Percentiles rank a stretch among this genome's conserved stretches.
phyloP scores from a whole-genome alignment of 2,888 invertebrate genomes.

The Andrena trimmerana region DNA sequence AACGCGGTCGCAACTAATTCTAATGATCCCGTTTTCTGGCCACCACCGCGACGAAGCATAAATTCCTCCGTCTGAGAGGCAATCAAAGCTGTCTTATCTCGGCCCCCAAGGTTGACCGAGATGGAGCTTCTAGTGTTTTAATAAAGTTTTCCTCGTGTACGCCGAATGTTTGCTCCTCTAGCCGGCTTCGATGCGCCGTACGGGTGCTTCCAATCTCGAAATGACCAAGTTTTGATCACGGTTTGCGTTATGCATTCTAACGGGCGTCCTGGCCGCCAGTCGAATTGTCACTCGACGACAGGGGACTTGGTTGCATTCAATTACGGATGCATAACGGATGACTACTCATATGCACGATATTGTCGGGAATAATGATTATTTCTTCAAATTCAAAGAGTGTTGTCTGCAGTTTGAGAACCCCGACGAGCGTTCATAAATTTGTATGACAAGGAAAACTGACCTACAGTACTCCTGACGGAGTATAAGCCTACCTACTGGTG shows the following conservation, averaged over 20 bases:
- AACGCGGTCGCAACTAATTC: slow-evolving; percentile 45
- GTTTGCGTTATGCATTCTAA: slow-evolving; percentile 22
- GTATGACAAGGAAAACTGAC: too few species aligned
- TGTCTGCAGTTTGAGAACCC: neutral
- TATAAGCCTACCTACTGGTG: too few species aligned
- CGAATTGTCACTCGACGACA: neutral
- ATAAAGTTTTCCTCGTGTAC: neutral
- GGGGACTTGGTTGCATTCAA: slow-evolving; percentile 33
- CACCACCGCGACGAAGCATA: slow-evolving; percentile 5
- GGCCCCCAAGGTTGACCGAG: neutral
- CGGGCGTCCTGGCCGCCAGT: neutral
- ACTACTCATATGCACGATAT: neutral
- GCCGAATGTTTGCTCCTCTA: neutral
- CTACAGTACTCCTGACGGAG: too few species aligned
- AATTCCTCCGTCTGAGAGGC: slow-evolving; percentile 36
- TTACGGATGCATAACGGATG: slow-evolving; percentile 25
- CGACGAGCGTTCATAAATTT: too few species aligned
- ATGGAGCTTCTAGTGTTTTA: neutral
- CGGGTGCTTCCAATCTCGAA: slow-evolving; percentile 36
- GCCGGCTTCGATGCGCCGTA: neutral
- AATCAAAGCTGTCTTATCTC: neutral
- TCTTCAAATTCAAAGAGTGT: neutral
- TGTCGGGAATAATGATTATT: neutral
- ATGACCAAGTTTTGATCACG: slow-evolving; percentile 45
- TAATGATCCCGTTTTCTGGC: slow-evolving; percentile 23